Base-by-base conservation (phyloP, 2,888 invertebrate genomes). In the Argyresthia goedartella region DNA sequence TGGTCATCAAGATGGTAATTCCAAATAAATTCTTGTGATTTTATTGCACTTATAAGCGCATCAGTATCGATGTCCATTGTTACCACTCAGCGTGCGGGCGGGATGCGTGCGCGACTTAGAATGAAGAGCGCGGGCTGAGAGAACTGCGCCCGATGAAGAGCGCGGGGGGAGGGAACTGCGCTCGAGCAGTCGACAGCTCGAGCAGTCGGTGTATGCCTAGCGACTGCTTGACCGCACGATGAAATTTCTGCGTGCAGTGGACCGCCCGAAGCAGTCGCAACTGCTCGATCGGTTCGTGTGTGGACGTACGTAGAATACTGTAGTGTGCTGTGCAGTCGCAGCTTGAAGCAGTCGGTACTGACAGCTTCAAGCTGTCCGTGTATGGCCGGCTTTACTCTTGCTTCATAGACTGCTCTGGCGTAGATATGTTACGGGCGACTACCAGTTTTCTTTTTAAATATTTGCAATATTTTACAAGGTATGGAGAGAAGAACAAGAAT, bases 51-150 rank as follows among this genome's bases (percentile, higher is more conserved):
- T 44, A 57, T 55, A 57, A 57, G 57, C 53, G 56, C 59, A 55
- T 59, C 59, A 59, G 56, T 54, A 58, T 59, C 57, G 56, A 56
- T 52, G 54, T 57, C 57, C 59, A 59, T 57, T 25, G 56, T 59
- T 51, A 57, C 55, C 55, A 45, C 57, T 53, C 54, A 46, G 50
- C 51, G 54, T 49, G 51, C 42, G 49, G 55, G 53, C 51, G 49
- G 51, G 53, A 48, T 36, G 47, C 41, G 50, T 36, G 8, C 36
- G 7, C 36, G 36, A 36, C 36, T 7, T 36, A 9, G 36, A 36
- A 36, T 36, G 36, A 36, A 36, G 36, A 36, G n/a, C n/a, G n/a
- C n/a, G n/a, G 8, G 9, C 9, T 8, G 36, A 36, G 36, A 36
- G n/a, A 46, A 46, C 9, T 9, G 6, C 9, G 14, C 25, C 15